Evolutionary conservation across 2,113 vertebrate genomes (phyloP), one percentile per base, ranked within the genome.

Genomic region (Willisornis vidua): DNA sequence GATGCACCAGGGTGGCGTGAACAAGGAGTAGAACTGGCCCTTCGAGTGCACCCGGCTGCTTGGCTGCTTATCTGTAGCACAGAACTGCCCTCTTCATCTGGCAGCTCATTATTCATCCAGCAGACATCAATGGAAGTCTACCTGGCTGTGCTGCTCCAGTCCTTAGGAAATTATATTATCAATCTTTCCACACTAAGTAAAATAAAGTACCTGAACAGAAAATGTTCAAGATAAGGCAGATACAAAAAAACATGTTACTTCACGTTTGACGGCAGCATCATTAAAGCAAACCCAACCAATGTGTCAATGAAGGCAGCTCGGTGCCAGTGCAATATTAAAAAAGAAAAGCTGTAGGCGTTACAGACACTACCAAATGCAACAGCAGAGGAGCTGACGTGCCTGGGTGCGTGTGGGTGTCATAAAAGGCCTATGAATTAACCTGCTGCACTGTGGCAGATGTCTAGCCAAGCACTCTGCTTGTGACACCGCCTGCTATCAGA

Each of bases 1-100:
- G 84, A 84, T 2, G 1, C 43, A 72, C 4, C 65, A 48, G 57
- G 48, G 89, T 85, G 89, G 76, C 0, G 0, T 74, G 67, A 90
- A 35, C 26, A 92, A 73, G 80, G 77, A 78, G 91, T 2, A 89
- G 86, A 97, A 97, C 95, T 94, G 91, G 96, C 96, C 95, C 73
- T 93, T 94, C 94, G 10, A 85, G 93, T 89, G 91, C 19, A 75
- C 89, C 89, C 4, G 0, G 91, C 95, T 96, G 88, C 89, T 54
- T 35, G 46, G 86, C 59, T 51, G 81, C 94, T 95, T 96, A 96
- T 96, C 93, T 94, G 58, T 12, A 82, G 75, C 49, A 68, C 39
- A 55, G 77, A 90, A 74, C 93, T 90, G 76, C 86, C 77, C 89
- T 91, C 91, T 85, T 70, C 82, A 91, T 93, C 87, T 89, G 41